Evolutionary conservation across 2,888 invertebrate species (phyloP).

Genomic region (Hermaeophaga mercurialis): DNA sequence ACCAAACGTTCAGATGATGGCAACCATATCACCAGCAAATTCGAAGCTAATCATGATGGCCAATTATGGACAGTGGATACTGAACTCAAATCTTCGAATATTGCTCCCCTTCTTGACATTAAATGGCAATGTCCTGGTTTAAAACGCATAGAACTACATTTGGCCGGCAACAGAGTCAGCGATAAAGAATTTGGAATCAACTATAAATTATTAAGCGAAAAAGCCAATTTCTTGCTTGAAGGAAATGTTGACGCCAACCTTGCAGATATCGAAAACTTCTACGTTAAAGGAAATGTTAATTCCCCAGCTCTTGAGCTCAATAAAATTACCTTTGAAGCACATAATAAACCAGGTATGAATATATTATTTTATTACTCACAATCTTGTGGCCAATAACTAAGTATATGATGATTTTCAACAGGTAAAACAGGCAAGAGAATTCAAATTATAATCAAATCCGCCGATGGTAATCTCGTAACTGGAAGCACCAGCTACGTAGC

Average conservation of each 20-base stretch:
- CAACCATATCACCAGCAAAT: constrained; percentile 51
- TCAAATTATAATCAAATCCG: constrained; percentile 67
- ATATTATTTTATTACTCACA: no score
- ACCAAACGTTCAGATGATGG: constrained; percentile 52
- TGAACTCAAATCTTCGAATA: constrained; percentile 61
- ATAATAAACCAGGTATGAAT: constrained; percentile 65
- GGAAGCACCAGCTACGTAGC: constrained; percentile 75
- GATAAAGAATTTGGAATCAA: constrained; percentile 66
- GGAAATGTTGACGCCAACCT: constrained; percentile 63
- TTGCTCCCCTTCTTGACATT: constrained; percentile 63
- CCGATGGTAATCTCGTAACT: constrained; percentile 68
- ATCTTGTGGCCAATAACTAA: no score
- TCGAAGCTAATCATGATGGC: constrained; percentile 62
- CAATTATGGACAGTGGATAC: constrained; percentile 64
- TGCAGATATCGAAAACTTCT: constrained; percentile 68
- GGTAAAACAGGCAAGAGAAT: constrained; percentile 66
- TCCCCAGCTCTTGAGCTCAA: constrained; percentile 69
- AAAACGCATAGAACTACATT: constrained; percentile 54
- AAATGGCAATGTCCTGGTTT: constrained; percentile 62
- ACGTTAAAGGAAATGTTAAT: constrained; percentile 65
- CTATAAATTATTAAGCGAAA: constrained; percentile 51
- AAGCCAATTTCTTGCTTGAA: constrained; percentile 60
- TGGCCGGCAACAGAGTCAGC: constrained; percentile 59
- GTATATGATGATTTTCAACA: no score
- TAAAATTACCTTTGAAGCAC: constrained; percentile 67